Conservation (phyloP, 1,140 invertebrate genomes). For the Battus philenor region DNA sequence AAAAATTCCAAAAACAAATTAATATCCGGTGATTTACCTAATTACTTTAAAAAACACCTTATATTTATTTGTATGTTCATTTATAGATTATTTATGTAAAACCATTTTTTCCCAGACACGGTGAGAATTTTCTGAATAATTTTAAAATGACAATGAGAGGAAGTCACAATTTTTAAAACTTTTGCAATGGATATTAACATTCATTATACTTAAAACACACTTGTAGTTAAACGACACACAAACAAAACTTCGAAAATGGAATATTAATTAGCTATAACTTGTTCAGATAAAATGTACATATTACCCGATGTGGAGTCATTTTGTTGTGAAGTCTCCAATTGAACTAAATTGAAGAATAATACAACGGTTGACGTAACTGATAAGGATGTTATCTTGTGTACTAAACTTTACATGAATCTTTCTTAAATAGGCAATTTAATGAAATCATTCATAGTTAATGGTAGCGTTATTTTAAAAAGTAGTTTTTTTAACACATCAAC, state of each 20-base stretch:
- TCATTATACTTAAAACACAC: too few species aligned
- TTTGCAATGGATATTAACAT: too few species aligned
- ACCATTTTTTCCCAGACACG: too few species aligned
- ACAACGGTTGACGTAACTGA: slow-evolving; percentile 56
- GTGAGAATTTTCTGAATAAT: too few species aligned
- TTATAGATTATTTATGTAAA: too few species aligned
- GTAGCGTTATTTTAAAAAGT: slow-evolving; percentile 20
- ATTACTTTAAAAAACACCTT: too few species aligned
- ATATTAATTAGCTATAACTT: not conserved
- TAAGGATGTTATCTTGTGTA: slow-evolving; percentile 62
- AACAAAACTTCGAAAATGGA: not conserved
- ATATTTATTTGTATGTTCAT: too few species aligned
- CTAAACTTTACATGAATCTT: slow-evolving; percentile 34
- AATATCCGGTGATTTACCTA: too few species aligned
- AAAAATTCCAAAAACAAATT: too few species aligned
- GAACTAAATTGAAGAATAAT: slow-evolving; percentile 55
- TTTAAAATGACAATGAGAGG: too few species aligned
- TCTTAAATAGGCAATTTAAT: slow-evolving; percentile 33
- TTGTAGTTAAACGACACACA: not conserved
- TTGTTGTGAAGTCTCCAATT: slow-evolving; percentile 50
- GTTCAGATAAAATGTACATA: slow-evolving; percentile 26
- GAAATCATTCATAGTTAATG: slow-evolving; percentile 33
- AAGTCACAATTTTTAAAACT: too few species aligned
- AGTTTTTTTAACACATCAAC: slow-evolving; percentile 7
- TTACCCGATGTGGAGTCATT: slow-evolving; percentile 68